Percentiles rank a stretch among this genome's conserved stretches.
Evolutionary conservation across 2,888 invertebrate species (phyloP).

Genomic region (Drosophila histrio): DNA sequence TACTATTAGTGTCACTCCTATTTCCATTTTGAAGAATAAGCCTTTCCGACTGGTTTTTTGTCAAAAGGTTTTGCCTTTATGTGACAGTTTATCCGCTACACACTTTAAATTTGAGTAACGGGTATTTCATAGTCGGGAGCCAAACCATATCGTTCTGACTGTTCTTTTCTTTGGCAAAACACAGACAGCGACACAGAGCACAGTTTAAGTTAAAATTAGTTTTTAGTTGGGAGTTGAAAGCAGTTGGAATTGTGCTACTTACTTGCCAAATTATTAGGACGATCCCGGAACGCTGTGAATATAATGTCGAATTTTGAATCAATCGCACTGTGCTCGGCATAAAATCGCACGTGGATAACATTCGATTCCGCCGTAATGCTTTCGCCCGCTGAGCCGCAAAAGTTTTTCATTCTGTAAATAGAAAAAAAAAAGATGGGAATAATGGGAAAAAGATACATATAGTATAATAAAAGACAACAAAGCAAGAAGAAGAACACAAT

Average conservation of each 20-base stretch:
- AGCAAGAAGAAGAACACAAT: not conserved
- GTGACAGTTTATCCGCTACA: too few relatives aligned
- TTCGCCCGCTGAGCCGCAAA: slow-evolving; percentile 95
- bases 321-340: slow-evolving; percentile 87
- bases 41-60: too few relatives aligned
- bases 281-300: slow-evolving; percentile 90
- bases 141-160: too few relatives aligned
- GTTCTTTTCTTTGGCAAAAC: not conserved
- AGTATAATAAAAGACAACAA: not conserved
- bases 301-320: slow-evolving; percentile 89
- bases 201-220: not conserved
- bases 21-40: too few relatives aligned
- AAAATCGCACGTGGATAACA: slow-evolving; percentile 90
- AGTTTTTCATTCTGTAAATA: slow-evolving; percentile 86
- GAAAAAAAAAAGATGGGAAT: not conserved
- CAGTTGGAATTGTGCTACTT: slow-evolving; percentile 64
- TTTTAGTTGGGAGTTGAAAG: not conserved
- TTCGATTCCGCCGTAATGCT: slow-evolving; percentile 88
- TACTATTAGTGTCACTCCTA: too few relatives aligned
- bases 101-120: too few relatives aligned
- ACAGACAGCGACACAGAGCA: not conserved
- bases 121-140: too few relatives aligned
- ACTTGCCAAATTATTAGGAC: too few relatives aligned
- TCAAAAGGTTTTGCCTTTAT: too few relatives aligned
- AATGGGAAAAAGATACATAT: not conserved